These are phyloP conservation scores for Mustela lutreola DNA, from an alignment of 2,113 vertebrate genomes.

Conservation along the genomic window DNA sequence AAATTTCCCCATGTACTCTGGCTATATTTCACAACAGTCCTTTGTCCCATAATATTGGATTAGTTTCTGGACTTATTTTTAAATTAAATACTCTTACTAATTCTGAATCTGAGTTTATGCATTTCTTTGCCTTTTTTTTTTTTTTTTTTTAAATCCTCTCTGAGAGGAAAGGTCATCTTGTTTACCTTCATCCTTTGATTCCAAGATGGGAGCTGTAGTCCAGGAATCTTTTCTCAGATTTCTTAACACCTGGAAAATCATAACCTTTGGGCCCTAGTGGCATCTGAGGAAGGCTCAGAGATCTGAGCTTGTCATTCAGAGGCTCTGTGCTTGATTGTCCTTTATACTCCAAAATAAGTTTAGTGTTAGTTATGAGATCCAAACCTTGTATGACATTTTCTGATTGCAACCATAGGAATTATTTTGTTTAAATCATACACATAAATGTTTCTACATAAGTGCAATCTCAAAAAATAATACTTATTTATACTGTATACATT, in stretches of 20 bases:
- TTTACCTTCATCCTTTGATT: constrained; percentile 47
- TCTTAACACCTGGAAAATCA: neutral
- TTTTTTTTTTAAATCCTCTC: too few species aligned
- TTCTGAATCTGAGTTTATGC: neutral
- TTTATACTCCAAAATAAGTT: constrained; percentile 53
- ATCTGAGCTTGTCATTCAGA: neutral
- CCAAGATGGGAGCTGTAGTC: neutral
- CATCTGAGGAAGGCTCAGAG: neutral
- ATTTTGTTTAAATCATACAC: neutral
- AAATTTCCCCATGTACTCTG: constrained; percentile 1
- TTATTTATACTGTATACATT: neutral
- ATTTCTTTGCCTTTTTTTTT: neutral
- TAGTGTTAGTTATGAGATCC: neutral
- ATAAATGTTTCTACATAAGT: neutral
- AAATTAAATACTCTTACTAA: neutral
- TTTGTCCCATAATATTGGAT: neutral
- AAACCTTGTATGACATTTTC: constrained; percentile 16
- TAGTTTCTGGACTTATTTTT: constrained; percentile 43
- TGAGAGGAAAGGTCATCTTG: neutral
- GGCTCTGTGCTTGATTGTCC: neutral
- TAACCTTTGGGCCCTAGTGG: neutral
- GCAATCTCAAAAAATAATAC: neutral
- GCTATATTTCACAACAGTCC: neutral
- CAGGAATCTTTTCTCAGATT: neutral
- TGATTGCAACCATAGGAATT: neutral